phyloP scores from a whole-genome alignment of 2,113 vertebrate genomes.

The Gracilinanus agilis region DNA sequence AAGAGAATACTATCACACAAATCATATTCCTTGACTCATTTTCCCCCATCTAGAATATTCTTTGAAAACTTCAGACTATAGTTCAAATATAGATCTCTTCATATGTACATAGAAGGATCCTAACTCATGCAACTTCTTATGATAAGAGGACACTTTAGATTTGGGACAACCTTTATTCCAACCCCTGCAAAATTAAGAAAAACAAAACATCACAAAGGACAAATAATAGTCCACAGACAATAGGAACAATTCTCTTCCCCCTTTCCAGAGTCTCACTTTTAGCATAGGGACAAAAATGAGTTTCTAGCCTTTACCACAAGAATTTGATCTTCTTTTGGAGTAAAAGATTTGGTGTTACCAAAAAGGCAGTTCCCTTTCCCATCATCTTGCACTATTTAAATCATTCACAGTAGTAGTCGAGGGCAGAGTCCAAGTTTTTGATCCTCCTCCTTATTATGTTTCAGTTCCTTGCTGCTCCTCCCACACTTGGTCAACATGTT shows the following conservation, averaged over 20 bases:
- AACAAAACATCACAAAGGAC: neutral
- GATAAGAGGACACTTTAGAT: neutral
- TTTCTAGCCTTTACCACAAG: neutral
- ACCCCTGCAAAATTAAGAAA: neutral
- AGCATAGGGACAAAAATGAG: neutral
- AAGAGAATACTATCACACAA: neutral
- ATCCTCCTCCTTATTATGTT: neutral
- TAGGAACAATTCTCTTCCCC: neutral
- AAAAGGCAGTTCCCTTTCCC: neutral
- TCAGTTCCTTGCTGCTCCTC: neutral
- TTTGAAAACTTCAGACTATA: neutral
- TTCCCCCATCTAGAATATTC: neutral
- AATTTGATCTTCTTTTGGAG: neutral
- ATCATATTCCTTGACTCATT: neutral
- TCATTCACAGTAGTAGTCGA: neutral
- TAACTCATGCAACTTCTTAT: neutral
- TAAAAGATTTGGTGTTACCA: neutral
- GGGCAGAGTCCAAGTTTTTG: neutral
- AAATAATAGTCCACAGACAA: neutral
- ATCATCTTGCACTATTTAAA: neutral
- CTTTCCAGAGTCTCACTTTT: neutral
- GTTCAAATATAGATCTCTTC: neutral
- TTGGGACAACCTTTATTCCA: neutral
- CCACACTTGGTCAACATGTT: neutral
- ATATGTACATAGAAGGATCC: neutral